Conservation (phyloP, 2,113 vertebrate genomes). For the Notothenia rossii region DNA sequence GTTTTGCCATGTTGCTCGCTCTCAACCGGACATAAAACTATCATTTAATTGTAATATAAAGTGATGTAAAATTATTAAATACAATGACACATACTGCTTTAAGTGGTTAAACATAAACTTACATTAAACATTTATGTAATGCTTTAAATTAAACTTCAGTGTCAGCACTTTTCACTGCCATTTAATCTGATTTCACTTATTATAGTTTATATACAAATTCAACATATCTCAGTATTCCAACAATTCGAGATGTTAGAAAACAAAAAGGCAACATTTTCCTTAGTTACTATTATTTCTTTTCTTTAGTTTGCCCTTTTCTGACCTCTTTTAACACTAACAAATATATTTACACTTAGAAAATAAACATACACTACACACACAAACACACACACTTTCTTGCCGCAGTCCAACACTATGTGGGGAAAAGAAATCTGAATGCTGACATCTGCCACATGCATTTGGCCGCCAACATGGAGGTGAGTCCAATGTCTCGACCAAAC, state of each 20-base stretch:
- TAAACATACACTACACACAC: not conserved
- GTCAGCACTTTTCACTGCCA: not conserved
- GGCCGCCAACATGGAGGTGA: constrained; percentile 54
- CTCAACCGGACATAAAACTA: too few species aligned
- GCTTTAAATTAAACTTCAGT: too few species aligned
- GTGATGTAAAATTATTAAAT: not conserved
- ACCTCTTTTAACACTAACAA: too few species aligned
- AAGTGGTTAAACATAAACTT: not conserved
- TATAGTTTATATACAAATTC: not conserved
- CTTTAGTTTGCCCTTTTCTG: too few species aligned
- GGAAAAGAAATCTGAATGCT: constrained; percentile 33
- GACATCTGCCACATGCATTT: constrained; percentile 69
- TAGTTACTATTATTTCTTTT: too few species aligned
- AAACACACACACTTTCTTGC: not conserved
- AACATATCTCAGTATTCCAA: not conserved
- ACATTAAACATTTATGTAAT: not conserved
- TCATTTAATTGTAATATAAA: too few species aligned
- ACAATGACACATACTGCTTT: not conserved
- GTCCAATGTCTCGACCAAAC: constrained; percentile 46
- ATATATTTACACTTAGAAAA: too few species aligned
- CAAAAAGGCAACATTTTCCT: not conserved
- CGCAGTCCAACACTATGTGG: too few species aligned
- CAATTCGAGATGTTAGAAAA: not conserved
- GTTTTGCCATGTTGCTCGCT: not conserved
- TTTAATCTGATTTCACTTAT: not conserved